Conservation (phyloP, 2,888 invertebrate genomes). For the Piscicola geometra region DNA sequence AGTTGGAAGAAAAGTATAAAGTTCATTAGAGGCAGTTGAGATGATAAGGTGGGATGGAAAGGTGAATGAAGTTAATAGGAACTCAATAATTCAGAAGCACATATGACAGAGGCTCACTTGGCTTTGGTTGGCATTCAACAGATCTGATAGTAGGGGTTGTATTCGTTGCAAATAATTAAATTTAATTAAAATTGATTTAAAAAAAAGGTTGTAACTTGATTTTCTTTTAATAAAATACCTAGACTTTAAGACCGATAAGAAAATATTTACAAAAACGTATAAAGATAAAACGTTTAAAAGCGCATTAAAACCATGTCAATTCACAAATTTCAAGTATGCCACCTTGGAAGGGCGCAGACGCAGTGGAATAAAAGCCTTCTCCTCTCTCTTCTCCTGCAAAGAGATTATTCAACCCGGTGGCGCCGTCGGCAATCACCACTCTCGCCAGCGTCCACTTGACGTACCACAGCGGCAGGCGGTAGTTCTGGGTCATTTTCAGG, state of each 20-base stretch:
- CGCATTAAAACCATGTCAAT: no score
- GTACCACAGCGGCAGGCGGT: conserved; percentile 22
- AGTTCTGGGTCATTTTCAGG: conserved; percentile 14
- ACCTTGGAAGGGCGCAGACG: background rate
- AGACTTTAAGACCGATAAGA: background rate
- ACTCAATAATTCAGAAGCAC: no score
- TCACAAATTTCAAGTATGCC: no score
- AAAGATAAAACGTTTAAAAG: no score
- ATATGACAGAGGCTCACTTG: no score
- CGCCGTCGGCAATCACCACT: conserved; percentile 23
- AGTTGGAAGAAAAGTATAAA: no score
- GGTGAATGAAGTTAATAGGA: no score
- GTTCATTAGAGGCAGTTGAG: no score
- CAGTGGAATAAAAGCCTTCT: background rate
- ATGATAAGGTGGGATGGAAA: no score
- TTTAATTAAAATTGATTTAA: background rate
- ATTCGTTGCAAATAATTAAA: no score
- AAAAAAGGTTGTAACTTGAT: background rate
- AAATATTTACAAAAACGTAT: no score
- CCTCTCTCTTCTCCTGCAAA: background rate
- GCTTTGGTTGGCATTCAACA: background rate
- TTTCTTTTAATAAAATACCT: background rate
- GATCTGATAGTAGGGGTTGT: no score
- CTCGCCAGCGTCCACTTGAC: conserved; percentile 19
- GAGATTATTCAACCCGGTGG: conserved; percentile 20